Evolutionary conservation across 2,888 invertebrate genomes (phyloP), one percentile per base, ranked within the genome.

Genomic region (Ommatoiulus sabulosus): DNA sequence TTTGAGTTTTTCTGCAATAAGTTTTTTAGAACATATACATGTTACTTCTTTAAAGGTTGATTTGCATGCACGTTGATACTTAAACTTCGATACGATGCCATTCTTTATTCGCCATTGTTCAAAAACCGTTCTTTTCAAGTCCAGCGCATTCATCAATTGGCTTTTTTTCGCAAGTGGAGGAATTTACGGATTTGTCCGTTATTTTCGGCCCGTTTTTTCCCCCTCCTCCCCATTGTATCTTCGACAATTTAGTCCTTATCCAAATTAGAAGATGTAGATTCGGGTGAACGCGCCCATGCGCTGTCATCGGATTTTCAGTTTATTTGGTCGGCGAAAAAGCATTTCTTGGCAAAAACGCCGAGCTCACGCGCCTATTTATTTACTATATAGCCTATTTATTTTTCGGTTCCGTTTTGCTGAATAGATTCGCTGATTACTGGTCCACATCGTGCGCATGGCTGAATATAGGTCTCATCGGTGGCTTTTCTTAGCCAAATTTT

Each of bases 381-480:
- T 20, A 4, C 5, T 20, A 6, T 63, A 20, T n/a, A 10, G 63
- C 63, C 63, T 63, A 20, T 20, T 20, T 63, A 48, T 48, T 48
- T 48, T 63, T 2, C 4, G 7, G 63, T 20, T 63, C 63, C 63
- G 63, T 63, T 63, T 63, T 15, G 20, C 20, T 63, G 63, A 63
- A 63, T 63, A 63, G 63, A 63, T 63, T 20, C 63, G n/a, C 63
- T 63, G 63, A 63, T 63, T 63, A 63, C n/a, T 63, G 63, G 10
- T 52, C 52, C 52, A 52, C 52, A 52, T 52, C 52, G 52, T 63
- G 20, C 15, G 63, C 63, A 63, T 63, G 63, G 63, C 10, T 63
- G 63, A 63, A 63, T 63, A 15, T 63, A 63, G 63, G 63, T 63
- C 63, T 63, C 63, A 63, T 63, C 63, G 63, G 63, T 63, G 63